Evolutionary conservation across 2,113 vertebrate species (phyloP), one percentile per base, ranked within the genome.

Genomic region (Bucco capensis): DNA sequence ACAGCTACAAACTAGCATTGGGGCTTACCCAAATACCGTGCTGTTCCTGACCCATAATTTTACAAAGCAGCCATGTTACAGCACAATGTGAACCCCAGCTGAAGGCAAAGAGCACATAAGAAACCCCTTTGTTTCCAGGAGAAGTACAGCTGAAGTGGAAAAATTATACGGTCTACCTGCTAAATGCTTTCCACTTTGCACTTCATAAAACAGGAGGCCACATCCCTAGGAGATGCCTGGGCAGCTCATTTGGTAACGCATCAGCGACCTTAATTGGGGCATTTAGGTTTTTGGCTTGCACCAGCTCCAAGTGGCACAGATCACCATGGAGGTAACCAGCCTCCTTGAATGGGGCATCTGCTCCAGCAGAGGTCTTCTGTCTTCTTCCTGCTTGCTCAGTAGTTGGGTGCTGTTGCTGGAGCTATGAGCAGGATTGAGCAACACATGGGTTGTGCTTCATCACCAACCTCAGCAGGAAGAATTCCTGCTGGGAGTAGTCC

Each of bases 111-210:
- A 49, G 62, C 46, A 8, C 31, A 44, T 51, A 84, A 96, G 83
- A 91, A 93, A 24, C 71, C 24, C 30, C 42, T 95, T 93, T 87
- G 69, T 93, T 90, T 92, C 83, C 51, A 35, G 33, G 31, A 86
- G 71, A 83, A 88, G 77, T 54, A 54, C 46, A 50, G 38, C 54
- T 66, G 35, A 70, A 65, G 77, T 92, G 78, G 74, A 87, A 89
- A 93, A 96, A 71, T 61, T 54, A 70, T 42, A 60, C 5, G n/a
- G 42, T 83, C 83, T 92, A 76, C 84, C 78, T 86, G 77, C 82
- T 82, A 95, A 94, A 51, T 61, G 83, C 83, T 93, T 96, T 94
- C 88, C 86, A 90, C 74, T 86, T 93, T 62, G 71, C 54, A 73
- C 83, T 92, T 88, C 1, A 1, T 90, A 87, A 88, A 93, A 94